These are phyloP conservation scores for Drosophila paramelanica DNA, from an alignment of 2,888 invertebrate genomes.

Conservation along the genomic window DNA sequence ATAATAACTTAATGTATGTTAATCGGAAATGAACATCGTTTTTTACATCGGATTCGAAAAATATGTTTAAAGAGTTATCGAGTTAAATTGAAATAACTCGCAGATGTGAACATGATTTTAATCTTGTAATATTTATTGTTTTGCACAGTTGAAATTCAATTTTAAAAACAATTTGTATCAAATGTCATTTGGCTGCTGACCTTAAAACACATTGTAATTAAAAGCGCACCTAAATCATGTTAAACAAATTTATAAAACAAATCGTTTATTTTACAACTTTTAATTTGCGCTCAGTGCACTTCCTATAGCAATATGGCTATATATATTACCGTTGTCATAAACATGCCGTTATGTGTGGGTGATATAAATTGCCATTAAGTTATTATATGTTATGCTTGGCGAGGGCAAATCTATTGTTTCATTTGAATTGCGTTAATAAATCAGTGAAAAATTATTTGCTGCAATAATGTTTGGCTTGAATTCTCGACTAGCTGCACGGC, in stretches of 20 bases:
- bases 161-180: no score
- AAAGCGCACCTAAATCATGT: not conserved
- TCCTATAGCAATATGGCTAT: not conserved
- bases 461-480: slow-evolving; percentile 47
- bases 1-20: no score
- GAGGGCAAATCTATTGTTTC: slow-evolving; percentile 38
- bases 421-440: slow-evolving; percentile 57
- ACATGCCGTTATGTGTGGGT: not conserved
- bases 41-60: no score
- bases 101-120: no score
- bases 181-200: no score
- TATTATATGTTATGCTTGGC: slow-evolving; percentile 18
- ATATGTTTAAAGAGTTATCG: no score
- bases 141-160: no score
- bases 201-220: not conserved
- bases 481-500: slow-evolving; percentile 17
- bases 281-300: not conserved
- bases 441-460: slow-evolving; percentile 59
- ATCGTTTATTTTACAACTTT: not conserved
- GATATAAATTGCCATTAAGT: slow-evolving; percentile 37
- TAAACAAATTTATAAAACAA: not conserved
- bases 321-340: slow-evolving; percentile 8
- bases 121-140: no score
- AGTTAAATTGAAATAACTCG: no score
- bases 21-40: no score